Evolutionary conservation across 2,888 invertebrate genomes (phyloP).

Genomic region (Pandemis heparana): DNA sequence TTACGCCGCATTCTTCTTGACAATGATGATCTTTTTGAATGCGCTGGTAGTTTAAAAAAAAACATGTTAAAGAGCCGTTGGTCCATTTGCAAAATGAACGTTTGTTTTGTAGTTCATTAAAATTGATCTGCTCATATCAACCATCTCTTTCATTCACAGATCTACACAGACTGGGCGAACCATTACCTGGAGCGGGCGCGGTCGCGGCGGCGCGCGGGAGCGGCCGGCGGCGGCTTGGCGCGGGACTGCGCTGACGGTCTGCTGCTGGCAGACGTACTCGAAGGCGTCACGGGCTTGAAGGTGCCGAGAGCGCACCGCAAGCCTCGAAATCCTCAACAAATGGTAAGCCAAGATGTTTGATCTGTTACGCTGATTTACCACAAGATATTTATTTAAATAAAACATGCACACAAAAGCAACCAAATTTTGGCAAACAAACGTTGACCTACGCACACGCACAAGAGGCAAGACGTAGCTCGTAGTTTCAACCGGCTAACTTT

Average conservation of each 20-base stretch:
- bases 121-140: background rate
- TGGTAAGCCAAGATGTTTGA: slow-evolving; percentile 88
- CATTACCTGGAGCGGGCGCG: slow-evolving; percentile 97
- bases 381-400: background rate
- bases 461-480: too few relatives aligned
- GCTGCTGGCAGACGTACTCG: slow-evolving; percentile 96
- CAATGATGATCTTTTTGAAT: too few relatives aligned
- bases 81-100: too few relatives aligned
- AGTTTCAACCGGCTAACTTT: too few relatives aligned
- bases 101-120: background rate
- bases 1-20: too few relatives aligned
- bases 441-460: background rate
- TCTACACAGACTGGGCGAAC: slow-evolving; percentile 99
- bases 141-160: slow-evolving; percentile 85
- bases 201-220: slow-evolving; percentile 92
- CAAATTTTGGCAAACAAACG: background rate
- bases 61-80: too few relatives aligned
- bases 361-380: background rate
- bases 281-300: slow-evolving; percentile 94
- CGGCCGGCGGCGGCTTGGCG: slow-evolving; percentile 90
- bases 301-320: slow-evolving; percentile 91
- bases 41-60: too few relatives aligned
- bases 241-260: slow-evolving; percentile 97
- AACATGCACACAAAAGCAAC: too few relatives aligned
- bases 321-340: slow-evolving; percentile 95